Evolutionary conservation across 2,888 invertebrate genomes (phyloP).

Genomic region (Oithona nana): DNA sequence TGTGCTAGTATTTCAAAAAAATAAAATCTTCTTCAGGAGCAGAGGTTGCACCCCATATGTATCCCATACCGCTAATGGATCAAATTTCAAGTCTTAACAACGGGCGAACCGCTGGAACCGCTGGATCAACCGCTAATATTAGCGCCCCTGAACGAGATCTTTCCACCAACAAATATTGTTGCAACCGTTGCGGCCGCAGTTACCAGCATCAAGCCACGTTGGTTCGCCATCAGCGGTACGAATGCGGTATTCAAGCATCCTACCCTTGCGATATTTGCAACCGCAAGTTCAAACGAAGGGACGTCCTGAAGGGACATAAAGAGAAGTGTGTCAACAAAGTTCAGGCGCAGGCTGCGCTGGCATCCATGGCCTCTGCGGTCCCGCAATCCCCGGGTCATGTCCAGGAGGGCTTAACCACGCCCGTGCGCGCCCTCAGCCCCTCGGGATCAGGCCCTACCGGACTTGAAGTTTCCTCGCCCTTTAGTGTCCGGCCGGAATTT

Average conservation of each 20-base stretch:
- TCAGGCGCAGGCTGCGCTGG: background rate
- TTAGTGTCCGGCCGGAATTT: background rate
- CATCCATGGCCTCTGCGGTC: slow-evolving; percentile 1
- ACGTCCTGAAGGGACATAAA: slow-evolving; percentile 17
- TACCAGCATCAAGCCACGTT: slow-evolving; percentile 17
- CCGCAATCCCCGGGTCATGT: background rate
- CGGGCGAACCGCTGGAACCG: background rate
- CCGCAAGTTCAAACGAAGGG: slow-evolving; percentile 16
- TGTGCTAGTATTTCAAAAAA: too few species aligned
- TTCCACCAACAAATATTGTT: slow-evolving; percentile 9
- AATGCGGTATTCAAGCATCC: slow-evolving; percentile 14
- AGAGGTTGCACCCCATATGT: background rate
- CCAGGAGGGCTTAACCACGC: background rate
- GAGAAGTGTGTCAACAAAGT: slow-evolving; percentile 17
- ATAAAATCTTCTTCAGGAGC: background rate
- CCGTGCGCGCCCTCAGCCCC: slow-evolving; percentile 1
- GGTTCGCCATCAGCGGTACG: slow-evolving; percentile 17
- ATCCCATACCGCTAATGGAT: background rate
- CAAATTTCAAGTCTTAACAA: background rate
- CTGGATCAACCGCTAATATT: background rate
- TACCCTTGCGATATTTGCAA: slow-evolving; percentile 16
- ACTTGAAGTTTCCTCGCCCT: too few species aligned
- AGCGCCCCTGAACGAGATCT: background rate
- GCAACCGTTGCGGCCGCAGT: slow-evolving; percentile 11
- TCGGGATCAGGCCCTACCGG: too few species aligned